These are phyloP conservation scores for Philereme transversata DNA, from an alignment of 2,888 invertebrate genomes.

Conservation along the genomic window DNA sequence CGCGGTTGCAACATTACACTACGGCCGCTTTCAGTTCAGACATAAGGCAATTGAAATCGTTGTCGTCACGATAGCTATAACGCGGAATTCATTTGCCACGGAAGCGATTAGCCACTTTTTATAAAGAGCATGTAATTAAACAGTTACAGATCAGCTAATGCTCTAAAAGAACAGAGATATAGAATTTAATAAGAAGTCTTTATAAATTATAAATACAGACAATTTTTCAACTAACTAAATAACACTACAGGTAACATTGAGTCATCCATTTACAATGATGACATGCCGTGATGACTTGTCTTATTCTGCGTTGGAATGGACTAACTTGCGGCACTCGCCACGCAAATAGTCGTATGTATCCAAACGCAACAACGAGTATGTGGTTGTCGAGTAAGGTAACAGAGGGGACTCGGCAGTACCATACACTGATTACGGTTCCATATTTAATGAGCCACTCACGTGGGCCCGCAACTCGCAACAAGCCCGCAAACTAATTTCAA, in stretches of 20 bases:
- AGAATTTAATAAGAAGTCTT: not conserved
- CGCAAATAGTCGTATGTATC: constrained; percentile 44
- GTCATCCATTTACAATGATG: constrained; percentile 5
- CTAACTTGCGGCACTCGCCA: constrained; percentile 11
- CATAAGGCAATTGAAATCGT: constrained; percentile 58
- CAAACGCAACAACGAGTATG: constrained; percentile 56
- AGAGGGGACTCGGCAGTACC: constrained; percentile 65
- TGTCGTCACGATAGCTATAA: constrained; percentile 49
- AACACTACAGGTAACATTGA: not conserved
- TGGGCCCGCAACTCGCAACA: constrained; percentile 58
- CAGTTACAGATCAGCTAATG: constrained; percentile 7
- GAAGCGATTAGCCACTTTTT: constrained; percentile 41
- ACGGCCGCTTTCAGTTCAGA: constrained; percentile 67
- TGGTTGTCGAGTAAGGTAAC: constrained; percentile 56
- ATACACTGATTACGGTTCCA: constrained; percentile 77
- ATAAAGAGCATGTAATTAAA: constrained; percentile 29
- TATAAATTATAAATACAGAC: not conserved
- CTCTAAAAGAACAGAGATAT: not conserved
- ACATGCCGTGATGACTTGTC: constrained; percentile 21
- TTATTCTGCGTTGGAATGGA: constrained; percentile 23
- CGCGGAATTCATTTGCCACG: constrained; percentile 45
- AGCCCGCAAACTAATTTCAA: constrained; percentile 75
- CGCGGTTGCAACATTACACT: constrained; percentile 64
- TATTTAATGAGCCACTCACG: constrained; percentile 79
- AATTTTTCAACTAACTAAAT: not conserved